Conservation (phyloP, 2,113 vertebrate species). For the Takifugu bimaculatus region DNA sequence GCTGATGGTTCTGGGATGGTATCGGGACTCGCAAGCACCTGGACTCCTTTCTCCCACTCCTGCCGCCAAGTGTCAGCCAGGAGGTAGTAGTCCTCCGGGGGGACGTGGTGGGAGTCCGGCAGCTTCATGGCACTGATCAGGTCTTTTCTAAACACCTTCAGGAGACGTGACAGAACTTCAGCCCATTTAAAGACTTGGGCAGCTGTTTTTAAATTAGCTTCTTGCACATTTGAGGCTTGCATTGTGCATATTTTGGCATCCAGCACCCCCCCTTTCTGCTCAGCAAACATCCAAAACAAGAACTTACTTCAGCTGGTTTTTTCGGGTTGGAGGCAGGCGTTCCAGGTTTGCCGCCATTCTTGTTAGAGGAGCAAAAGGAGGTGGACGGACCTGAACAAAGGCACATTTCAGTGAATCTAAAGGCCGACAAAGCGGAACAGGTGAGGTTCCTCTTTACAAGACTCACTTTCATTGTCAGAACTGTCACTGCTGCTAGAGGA, state of each 20-base stretch:
- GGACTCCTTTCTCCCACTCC: constrained; percentile 98
- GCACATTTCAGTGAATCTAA: neutral
- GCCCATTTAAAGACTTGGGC: too few species aligned
- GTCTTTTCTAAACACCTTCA: constrained; percentile 97
- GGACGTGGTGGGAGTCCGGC: constrained; percentile 91
- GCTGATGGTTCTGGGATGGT: constrained; percentile 86
- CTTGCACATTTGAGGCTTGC: too few species aligned
- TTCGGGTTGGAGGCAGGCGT: constrained; percentile 83
- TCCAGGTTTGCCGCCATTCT: constrained; percentile 86
- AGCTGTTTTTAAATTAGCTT: too few species aligned
- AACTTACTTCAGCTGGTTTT: constrained; percentile 90
- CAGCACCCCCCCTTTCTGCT: neutral
- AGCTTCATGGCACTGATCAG: constrained; percentile 99
- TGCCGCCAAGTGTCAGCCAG: constrained; percentile 94
- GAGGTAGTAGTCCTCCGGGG: constrained; percentile 90
- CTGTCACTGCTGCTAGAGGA: constrained; percentile 95
- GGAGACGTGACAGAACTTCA: neutral
- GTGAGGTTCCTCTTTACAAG: neutral
- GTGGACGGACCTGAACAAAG: constrained; percentile 85
- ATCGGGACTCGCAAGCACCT: constrained; percentile 91
- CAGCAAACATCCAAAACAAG: fast-evolving
- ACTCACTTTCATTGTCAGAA: constrained; percentile 98
- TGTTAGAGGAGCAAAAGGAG: constrained; percentile 86
- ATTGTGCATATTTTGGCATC: neutral
- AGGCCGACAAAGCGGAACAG: neutral